Base-by-base conservation (phyloP, 2,113 vertebrate genomes). In the Pipra filicauda region DNA sequence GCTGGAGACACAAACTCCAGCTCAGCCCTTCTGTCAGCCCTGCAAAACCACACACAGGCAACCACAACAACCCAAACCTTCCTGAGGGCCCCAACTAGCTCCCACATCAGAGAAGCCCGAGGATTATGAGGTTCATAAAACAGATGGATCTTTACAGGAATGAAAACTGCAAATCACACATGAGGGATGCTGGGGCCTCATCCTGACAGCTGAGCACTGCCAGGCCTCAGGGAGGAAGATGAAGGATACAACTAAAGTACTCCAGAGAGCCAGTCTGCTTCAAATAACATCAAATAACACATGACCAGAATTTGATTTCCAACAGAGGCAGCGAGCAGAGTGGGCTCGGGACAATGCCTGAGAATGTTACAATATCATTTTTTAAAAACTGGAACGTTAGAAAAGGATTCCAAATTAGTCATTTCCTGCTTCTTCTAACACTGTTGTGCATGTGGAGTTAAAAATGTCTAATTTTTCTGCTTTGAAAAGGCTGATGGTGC, bases 401-500 rank as follows among this genome's bases (percentile, higher is more conserved):
- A 96, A 85, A 97, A 94, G 71, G 24, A 85, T 64, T 91, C 83
- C 84, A 95, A 91, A 97, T 97, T 46, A 95, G 94, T 76, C 27
- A 95, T 96, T 97, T 97, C 91, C 97, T 97, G 84, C 94, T 97
- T 83, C 90, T 95, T 94, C 80, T 86, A 78, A 62, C 88, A 79
- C 84, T 91, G 89, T 92, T 97, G 94, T 93, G 58, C 93, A 88
- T 67, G 57, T 76, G 90, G 94, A 96, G 91, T 95, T 94, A 93
- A 96, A 97, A 97, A 96, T 95, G 94, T 90, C 90, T 96, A 81
- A 96, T 96, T 96, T n/a, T 89, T 90, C 93, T 95, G 86, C 90
- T 97, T 93, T 96, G 93, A 96, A 96, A 96, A 96, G 94, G 95
- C 94, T 93, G 93, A 94, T 94, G 88, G 88, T 91, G 93, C 96